Evolutionary conservation across 2,888 invertebrate species (phyloP).

Genomic region (Drosophila sordidula): DNA sequence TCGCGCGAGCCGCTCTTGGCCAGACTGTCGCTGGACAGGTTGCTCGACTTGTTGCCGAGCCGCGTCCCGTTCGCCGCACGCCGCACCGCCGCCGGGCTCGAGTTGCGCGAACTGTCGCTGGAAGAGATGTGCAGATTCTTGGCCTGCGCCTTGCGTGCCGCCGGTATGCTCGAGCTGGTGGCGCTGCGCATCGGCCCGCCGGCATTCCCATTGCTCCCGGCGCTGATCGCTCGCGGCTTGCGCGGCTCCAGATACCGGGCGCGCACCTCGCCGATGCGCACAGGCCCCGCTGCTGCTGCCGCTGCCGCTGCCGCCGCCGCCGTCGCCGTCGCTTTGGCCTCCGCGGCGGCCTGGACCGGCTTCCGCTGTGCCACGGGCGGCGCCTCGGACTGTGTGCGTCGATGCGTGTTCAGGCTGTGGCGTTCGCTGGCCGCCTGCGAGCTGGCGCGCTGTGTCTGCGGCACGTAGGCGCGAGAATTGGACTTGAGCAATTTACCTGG

Average conservation of each 20-base stretch:
- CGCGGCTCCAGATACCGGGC: slow-evolving; percentile 89
- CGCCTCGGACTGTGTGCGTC: slow-evolving; percentile 84
- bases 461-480: slow-evolving; percentile 83
- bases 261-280: slow-evolving; percentile 84
- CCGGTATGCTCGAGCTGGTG: slow-evolving; percentile 83
- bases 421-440: slow-evolving; percentile 73
- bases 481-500: slow-evolving; percentile 83
- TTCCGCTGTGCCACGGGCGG: slow-evolving; percentile 63
- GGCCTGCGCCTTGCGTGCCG: slow-evolving; percentile 66
- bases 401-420: slow-evolving; percentile 75
- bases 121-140: slow-evolving; percentile 84
- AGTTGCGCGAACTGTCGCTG: slow-evolving; percentile 84
- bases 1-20: slow-evolving; percentile 66
- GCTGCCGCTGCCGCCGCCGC: no score
- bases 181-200: slow-evolving; percentile 81
- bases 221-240: slow-evolving; percentile 64
- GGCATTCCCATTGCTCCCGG: slow-evolving; percentile 15
- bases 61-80: slow-evolving; percentile 60
- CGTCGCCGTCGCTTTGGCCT: slow-evolving; percentile 5
- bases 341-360: slow-evolving; percentile 1
- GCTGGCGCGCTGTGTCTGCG: slow-evolving; percentile 71
- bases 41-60: slow-evolving; percentile 82
- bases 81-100: slow-evolving; percentile 83
- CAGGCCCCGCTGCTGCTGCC: slow-evolving; percentile 19
- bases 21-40: slow-evolving; percentile 84